Conservation (phyloP, 2,888 invertebrate genomes). For the Himalopsyche kuldschensis region DNA sequence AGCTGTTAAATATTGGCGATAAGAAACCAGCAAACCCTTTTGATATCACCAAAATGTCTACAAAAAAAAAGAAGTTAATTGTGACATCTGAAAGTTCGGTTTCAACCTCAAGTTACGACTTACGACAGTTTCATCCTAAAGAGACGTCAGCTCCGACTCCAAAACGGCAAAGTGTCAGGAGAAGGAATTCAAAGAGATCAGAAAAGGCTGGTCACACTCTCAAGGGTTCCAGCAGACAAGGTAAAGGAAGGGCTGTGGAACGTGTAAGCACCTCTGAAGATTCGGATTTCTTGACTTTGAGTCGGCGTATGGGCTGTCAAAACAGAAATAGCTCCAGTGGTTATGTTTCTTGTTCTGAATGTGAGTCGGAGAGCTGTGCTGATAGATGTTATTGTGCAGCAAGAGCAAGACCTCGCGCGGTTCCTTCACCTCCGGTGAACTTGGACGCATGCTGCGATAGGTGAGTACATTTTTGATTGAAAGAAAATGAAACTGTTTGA, state of each 20-base stretch:
- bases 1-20: constrained; percentile 42
- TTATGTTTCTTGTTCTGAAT: constrained; percentile 87
- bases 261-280: constrained; percentile 66
- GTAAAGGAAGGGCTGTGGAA: constrained; percentile 59
- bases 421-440: constrained; percentile 37
- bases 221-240: constrained; percentile 53
- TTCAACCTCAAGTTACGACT: constrained; percentile 65
- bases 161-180: constrained; percentile 51
- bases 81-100: constrained; percentile 62
- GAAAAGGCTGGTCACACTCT: constrained; percentile 43
- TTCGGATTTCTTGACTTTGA: constrained; percentile 61
- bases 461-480: constrained; percentile 45
- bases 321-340: constrained; percentile 68
- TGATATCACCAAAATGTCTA: constrained; percentile 44
- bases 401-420: constrained; percentile 20
- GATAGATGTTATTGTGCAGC: constrained; percentile 81
- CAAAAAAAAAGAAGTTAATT: constrained; percentile 36
- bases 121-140: constrained; percentile 64
- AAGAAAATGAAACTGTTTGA: neutral
- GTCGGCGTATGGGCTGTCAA: constrained; percentile 59
- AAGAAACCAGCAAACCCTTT: constrained; percentile 47
- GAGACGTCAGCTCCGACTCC: constrained; percentile 53
- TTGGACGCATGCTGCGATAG: constrained; percentile 55
- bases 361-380: constrained; percentile 83
- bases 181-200: constrained; percentile 52